These are phyloP conservation scores for Sylvilagus bachmani DNA, from an alignment of 2,113 vertebrate genomes.

Conservation along the genomic window DNA sequence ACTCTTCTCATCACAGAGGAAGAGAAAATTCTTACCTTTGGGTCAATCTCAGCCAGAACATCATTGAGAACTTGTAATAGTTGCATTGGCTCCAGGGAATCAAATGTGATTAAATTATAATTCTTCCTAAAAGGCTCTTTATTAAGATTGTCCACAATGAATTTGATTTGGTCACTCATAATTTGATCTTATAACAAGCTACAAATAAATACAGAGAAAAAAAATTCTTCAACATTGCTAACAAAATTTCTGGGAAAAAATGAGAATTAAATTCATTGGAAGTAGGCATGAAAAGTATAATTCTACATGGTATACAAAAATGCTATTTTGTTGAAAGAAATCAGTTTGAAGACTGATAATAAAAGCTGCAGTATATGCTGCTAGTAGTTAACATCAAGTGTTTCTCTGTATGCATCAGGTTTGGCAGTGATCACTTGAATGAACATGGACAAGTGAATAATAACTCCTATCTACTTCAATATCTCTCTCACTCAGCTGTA, in stretches of 20 bases:
- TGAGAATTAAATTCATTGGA: constrained; percentile 63
- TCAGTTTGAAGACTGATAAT: neutral
- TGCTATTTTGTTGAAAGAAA: constrained; percentile 46
- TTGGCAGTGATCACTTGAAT: neutral
- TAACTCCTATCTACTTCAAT: neutral
- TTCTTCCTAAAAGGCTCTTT: constrained; percentile 97
- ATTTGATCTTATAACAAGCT: constrained; percentile 68
- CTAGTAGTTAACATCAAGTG: neutral
- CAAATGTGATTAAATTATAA: constrained; percentile 97
- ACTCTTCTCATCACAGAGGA: constrained; percentile 67
- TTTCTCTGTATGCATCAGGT: neutral
- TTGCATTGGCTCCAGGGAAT: constrained; percentile 95
- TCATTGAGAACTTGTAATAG: constrained; percentile 96
- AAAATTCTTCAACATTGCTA: constrained; percentile 39
- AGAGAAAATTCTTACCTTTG: constrained; percentile 91
- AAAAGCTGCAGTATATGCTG: constrained; percentile 52
- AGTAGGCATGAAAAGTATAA: constrained; percentile 17
- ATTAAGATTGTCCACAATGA: constrained; percentile 97
- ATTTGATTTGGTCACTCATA: constrained; percentile 98
- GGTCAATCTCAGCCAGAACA: constrained; percentile 97
- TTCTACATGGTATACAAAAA: constrained; percentile 12
- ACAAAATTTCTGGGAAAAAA: neutral
- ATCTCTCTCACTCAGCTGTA: neutral
- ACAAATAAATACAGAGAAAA: constrained; percentile 2
- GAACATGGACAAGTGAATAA: constrained; percentile 6